These are phyloP conservation scores for Azemiops feae DNA, from an alignment of 2,113 vertebrate genomes.

Conservation along the genomic window DNA sequence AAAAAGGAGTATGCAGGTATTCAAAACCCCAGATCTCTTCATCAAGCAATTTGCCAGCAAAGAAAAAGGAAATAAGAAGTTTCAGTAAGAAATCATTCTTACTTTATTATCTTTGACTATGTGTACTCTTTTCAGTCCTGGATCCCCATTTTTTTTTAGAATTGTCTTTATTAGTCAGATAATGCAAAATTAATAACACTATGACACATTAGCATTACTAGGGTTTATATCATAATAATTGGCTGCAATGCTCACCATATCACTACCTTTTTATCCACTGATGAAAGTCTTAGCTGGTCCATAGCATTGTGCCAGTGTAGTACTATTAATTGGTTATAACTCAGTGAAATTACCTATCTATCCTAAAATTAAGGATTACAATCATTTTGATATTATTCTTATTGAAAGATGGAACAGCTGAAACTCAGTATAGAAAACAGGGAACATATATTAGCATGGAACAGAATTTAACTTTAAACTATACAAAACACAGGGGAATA, in stretches of 20 bases:
- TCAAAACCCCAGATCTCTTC: neutral
- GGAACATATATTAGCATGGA: neutral
- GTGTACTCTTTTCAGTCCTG: neutral
- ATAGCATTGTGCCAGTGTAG: neutral
- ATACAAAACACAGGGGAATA: neutral
- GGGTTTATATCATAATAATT: neutral
- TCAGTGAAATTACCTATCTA: neutral
- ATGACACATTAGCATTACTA: neutral
- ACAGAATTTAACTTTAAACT: neutral
- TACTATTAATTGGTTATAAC: neutral
- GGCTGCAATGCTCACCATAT: slow-evolving; percentile 12
- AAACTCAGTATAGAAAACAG: neutral
- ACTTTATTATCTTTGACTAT: neutral
- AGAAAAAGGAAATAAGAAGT: neutral
- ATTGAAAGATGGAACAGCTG: neutral
- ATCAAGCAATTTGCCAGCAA: neutral
- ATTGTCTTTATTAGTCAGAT: neutral
- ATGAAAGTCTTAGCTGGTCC: neutral
- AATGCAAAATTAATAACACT: neutral
- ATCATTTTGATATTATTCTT: neutral
- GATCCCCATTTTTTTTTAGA: neutral
- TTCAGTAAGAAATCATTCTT: neutral
- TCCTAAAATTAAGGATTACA: neutral
- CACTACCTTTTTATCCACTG: neutral
- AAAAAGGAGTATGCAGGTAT: neutral